Evolutionary conservation across 2,888 invertebrate species (phyloP), one percentile per base, ranked within the genome.

Genomic region (Vandiemenella viatica): DNA sequence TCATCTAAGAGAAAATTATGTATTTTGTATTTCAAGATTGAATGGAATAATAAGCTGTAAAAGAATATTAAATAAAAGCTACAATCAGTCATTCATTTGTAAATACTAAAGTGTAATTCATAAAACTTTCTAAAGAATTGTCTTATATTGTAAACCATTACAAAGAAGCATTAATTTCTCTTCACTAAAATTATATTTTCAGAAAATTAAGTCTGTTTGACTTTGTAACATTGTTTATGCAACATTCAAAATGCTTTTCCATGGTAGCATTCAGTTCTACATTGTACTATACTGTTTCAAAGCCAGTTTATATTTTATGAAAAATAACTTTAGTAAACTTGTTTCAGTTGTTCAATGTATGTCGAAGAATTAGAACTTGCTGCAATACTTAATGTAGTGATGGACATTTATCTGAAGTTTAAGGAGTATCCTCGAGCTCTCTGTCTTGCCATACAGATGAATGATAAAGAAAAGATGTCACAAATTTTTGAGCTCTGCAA

Each of bases 361-460:
- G 92, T 95, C 1, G 91, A 96, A 18, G 93, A 96, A 62, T 86
- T 89, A 7, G 98, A 98, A 63, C 88, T 91, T 57, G 79, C 77
- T 8, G 82, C 83, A 53, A 78, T 95, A 17, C 69, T 93, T 23
- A 80, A 81, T 59, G 83, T 90, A 38, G 84, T 91, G 1, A 71
- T 88, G 50, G 80, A 83, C 53, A 77, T 95, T 55, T 95, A 93
- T 58, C 68, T 84, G 49, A 83, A 86, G 59, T 97, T 91, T 64
- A 76, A 80, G 22, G 88, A 92, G 63, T 84, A 83, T 63, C 84
- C 92, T 0, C 86, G 92, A 58, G 93, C 96, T 0, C 68, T 97
- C 58, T 77, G 93, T 23, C 76, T 92, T 48, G 93, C 95, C 1
- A 80, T 98, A 73, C 90, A 92, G 68, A 67, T 96, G 5, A 90